These are phyloP conservation scores for Muraenolepis orangiensis DNA, from an alignment of 2,797 vertebrate genomes.

Conservation along the genomic window DNA sequence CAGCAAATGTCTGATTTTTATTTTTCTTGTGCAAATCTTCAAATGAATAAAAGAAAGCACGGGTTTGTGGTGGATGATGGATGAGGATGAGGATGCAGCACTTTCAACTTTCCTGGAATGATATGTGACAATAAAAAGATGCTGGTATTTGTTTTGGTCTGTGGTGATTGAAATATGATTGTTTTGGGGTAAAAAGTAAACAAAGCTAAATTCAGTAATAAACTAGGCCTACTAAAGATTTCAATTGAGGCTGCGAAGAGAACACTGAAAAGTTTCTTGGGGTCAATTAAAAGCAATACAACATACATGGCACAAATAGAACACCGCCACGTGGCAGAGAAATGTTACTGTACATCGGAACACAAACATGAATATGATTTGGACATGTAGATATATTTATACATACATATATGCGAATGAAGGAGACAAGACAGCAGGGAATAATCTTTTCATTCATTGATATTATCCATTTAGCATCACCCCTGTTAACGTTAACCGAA, in stretches of 20 bases:
- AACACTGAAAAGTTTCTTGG: not conserved
- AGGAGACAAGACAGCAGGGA: not conserved
- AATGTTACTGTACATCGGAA: constrained; percentile 8
- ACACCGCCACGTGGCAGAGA: constrained; percentile 47
- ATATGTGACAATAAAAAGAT: constrained; percentile 65
- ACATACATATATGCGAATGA: not conserved
- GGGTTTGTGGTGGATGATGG: constrained; percentile 46
- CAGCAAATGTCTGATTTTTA: constrained; percentile 56
- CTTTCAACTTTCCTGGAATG: constrained; percentile 61
- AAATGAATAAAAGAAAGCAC: constrained; percentile 43
- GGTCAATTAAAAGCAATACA: constrained; percentile 4
- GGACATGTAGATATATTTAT: not conserved
- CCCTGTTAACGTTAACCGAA: not conserved
- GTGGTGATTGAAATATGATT: not conserved
- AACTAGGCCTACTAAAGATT: not conserved
- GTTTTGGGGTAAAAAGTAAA: not conserved
- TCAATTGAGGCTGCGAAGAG: not conserved
- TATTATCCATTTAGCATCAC: not conserved
- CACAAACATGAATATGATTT: constrained; percentile 20
- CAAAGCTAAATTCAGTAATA: not conserved
- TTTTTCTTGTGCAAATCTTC: constrained; percentile 37
- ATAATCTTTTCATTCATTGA: not conserved
- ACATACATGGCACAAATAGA: constrained; percentile 30
- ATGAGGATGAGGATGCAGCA: constrained; percentile 37
- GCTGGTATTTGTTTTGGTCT: constrained; percentile 53